phyloP scores from a whole-genome alignment of 2,113 vertebrate genomes.

The Meriones unguiculatus region DNA sequence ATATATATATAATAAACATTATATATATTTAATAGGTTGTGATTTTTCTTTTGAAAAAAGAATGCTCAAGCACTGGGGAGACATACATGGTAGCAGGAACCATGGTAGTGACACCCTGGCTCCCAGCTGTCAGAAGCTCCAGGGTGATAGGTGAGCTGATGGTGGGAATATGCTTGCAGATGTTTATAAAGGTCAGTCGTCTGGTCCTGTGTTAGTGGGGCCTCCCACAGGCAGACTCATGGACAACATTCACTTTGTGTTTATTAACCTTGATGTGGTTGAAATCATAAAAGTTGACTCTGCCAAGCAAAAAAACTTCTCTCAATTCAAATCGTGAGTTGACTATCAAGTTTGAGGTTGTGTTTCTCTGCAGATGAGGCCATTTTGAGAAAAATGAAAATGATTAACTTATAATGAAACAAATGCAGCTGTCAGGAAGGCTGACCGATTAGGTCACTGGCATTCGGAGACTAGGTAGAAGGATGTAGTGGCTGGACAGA shows the following conservation, averaged over 20 bases:
- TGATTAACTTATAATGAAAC: not conserved
- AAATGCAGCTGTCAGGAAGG: not conserved
- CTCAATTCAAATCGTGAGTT: not conserved
- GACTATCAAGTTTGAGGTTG: constrained; percentile 6
- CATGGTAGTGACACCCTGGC: not conserved
- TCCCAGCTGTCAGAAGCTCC: constrained; percentile 11
- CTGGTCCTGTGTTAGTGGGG: not conserved
- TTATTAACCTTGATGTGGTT: not conserved
- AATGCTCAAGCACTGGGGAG: not conserved
- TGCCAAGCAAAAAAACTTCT: not conserved
- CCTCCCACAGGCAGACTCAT: not conserved
- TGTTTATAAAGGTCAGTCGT: not conserved
- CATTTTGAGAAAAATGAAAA: constrained; percentile 30
- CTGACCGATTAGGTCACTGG: not conserved
- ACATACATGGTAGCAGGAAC: constrained; percentile 10
- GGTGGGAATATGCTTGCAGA: not conserved
- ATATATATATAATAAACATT: not conserved
- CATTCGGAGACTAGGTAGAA: not conserved
- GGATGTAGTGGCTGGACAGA: not conserved
- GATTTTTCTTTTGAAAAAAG: constrained; percentile 50
- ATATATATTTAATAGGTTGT: not conserved
- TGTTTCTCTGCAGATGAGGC: not conserved
- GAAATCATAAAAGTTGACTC: not conserved
- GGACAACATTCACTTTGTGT: not conserved
- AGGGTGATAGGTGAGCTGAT: not conserved